Evolutionary conservation across 1,140 invertebrate genomes (phyloP).

Genomic region (Pachyrhynchus sulphureomaculatus): DNA sequence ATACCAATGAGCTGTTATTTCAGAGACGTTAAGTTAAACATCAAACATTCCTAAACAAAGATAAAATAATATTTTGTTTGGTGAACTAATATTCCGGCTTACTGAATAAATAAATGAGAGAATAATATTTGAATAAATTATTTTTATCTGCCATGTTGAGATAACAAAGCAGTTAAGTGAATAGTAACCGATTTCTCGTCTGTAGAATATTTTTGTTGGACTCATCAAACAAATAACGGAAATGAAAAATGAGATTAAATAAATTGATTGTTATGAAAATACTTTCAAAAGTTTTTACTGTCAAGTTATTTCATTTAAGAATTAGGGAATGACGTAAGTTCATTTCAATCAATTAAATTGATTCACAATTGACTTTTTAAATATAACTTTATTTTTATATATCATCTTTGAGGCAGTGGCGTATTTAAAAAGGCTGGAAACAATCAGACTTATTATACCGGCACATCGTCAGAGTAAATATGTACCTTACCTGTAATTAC

Average conservation of each 20-base stretch:
- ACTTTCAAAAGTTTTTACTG: background rate
- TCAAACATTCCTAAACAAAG: constrained; percentile 9
- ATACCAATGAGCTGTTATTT: no score
- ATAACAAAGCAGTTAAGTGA: constrained; percentile 6
- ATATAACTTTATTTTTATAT: no score
- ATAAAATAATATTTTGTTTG: constrained; percentile 1
- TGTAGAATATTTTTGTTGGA: background rate
- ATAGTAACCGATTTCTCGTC: constrained; percentile 1
- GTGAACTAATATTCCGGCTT: background rate
- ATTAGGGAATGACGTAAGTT: background rate
- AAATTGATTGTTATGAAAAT: background rate
- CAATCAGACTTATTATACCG: no score
- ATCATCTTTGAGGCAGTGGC: no score
- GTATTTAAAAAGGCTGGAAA: no score
- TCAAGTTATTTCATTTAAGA: background rate
- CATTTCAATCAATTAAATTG: no score
- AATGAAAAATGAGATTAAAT: background rate
- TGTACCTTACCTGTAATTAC: no score
- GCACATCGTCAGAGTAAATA: no score
- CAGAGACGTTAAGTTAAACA: background rate
- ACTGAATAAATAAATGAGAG: constrained; percentile 9
- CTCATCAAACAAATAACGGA: constrained; percentile 3
- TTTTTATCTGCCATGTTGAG: constrained; percentile 4
- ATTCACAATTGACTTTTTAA: no score
- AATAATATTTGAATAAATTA: constrained; percentile 20